phyloP scores from a whole-genome alignment of 2,797 vertebrate genomes.

The Myoxocephalus aenaeus region DNA sequence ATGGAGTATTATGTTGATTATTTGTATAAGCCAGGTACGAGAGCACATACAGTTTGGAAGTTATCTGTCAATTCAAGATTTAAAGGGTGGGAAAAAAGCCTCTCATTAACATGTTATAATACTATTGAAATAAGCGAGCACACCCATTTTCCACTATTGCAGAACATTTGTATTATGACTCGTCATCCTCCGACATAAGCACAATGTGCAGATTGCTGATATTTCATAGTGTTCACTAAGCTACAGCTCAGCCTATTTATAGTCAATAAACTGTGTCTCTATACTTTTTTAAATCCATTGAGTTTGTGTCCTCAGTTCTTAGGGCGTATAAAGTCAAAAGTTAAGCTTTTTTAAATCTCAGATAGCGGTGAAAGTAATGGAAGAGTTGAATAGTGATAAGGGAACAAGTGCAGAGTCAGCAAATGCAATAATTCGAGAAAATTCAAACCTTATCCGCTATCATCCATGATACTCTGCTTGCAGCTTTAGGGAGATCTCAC shows the following conservation, averaged over 20 bases:
- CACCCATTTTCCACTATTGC: not conserved
- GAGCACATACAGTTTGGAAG: not conserved
- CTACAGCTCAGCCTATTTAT: conserved; percentile 43
- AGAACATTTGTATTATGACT: not conserved
- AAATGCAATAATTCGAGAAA: conserved; percentile 43
- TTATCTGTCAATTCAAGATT: not conserved
- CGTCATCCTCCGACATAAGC: not conserved
- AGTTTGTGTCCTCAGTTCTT: conserved; percentile 45
- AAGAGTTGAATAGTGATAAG: conserved; percentile 60
- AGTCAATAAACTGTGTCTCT: conserved; percentile 47
- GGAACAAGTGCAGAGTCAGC: conserved; percentile 62
- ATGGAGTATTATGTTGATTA: not conserved
- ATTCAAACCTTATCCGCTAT: conserved; percentile 42
- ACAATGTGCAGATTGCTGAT: conserved; percentile 28
- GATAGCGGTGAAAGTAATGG: conserved; percentile 26
- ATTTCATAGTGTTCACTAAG: conserved; percentile 17
- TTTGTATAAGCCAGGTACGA: not conserved
- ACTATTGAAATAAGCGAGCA: not conserved
- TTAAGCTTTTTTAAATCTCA: conserved; percentile 47
- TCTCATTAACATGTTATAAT: not conserved
- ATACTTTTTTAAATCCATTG: conserved; percentile 37
- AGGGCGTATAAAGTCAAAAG: conserved; percentile 55
- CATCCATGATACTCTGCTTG: conserved; percentile 26
- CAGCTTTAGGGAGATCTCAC: conserved; percentile 46
- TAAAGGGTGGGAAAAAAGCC: not conserved